A percentile compares a stretch with the other conserved stretches of the same genome.
phyloP scores from a whole-genome alignment of 2,113 vertebrate genomes.

The Orycteropus afer region DNA sequence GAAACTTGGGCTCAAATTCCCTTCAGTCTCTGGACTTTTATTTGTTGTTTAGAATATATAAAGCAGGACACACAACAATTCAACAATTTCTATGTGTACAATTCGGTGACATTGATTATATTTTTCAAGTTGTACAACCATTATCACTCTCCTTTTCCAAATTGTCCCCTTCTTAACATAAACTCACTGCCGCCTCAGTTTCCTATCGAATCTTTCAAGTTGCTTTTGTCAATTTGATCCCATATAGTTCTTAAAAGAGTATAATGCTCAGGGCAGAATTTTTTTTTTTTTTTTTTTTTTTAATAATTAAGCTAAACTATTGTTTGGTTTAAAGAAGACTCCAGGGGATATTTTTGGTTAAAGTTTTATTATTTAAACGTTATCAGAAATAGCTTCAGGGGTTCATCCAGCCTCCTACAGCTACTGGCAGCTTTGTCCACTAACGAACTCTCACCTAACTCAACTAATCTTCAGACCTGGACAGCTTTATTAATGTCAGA shows the following conservation, averaged over 20 bases:
- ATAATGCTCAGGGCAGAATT: too few relatives aligned
- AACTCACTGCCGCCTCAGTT: too few relatives aligned
- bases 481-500: not conserved
- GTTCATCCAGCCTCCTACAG: not conserved
- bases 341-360: too few relatives aligned
- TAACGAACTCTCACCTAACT: not conserved
- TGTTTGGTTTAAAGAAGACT: too few relatives aligned
- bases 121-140: not conserved
- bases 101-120: not conserved
- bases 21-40: not conserved
- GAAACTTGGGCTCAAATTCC: slow-evolving; percentile 12
- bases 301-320: too few relatives aligned
- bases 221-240: too few relatives aligned
- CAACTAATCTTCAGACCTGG: slow-evolving; percentile 1
- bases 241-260: too few relatives aligned
- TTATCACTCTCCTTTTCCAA: too few relatives aligned
- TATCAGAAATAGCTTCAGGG: too few relatives aligned
- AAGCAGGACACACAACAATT: not conserved
- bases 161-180: not conserved
- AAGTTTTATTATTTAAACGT: too few relatives aligned
- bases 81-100: not conserved
- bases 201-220: too few relatives aligned
- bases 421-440: not conserved
- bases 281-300: too few relatives aligned
- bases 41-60: not conserved